phyloP scores from a whole-genome alignment of 1,140 invertebrate species.

The Whitmania pigra region DNA sequence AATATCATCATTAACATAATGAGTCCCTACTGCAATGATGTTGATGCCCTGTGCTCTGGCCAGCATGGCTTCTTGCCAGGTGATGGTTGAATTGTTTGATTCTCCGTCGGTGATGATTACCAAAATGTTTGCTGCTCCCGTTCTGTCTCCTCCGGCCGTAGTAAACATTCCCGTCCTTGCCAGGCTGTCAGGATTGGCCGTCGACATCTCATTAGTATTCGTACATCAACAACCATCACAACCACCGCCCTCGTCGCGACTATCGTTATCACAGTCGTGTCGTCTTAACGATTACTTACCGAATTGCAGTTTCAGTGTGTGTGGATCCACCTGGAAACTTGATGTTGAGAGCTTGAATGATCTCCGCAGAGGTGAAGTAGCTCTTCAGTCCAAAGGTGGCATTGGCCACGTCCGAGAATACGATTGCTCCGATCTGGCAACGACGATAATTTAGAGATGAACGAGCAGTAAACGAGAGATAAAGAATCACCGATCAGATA shows the following conservation, averaged over 20 bases:
- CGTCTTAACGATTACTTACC: not conserved
- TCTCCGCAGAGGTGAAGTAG: constrained; percentile 27
- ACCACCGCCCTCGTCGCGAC: no score
- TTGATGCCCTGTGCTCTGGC: constrained; percentile 13
- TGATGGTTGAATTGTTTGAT: constrained; percentile 18
- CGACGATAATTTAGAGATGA: no score
- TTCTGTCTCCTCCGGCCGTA: constrained; percentile 29
- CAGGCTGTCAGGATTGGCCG: not conserved
- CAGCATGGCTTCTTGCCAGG: constrained; percentile 20
- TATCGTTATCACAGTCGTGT: no score
- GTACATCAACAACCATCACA: no score
- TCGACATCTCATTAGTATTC: no score
- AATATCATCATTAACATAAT: not conserved
- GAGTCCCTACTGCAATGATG: constrained; percentile 9
- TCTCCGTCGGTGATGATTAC: constrained; percentile 35
- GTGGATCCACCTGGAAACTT: constrained; percentile 20
- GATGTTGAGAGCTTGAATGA: constrained; percentile 28
- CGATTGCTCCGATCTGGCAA: constrained; percentile 27
- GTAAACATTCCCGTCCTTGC: constrained; percentile 26
- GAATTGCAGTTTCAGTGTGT: constrained; percentile 19
- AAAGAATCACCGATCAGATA: no score
- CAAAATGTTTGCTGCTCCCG: constrained; percentile 31
- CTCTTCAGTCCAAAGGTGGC: constrained; percentile 35
- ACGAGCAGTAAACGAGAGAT: no score
- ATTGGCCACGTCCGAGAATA: constrained; percentile 30